These are phyloP conservation scores for Embiotoca jacksoni DNA, from an alignment of 2,113 vertebrate species.

Conservation along the genomic window DNA sequence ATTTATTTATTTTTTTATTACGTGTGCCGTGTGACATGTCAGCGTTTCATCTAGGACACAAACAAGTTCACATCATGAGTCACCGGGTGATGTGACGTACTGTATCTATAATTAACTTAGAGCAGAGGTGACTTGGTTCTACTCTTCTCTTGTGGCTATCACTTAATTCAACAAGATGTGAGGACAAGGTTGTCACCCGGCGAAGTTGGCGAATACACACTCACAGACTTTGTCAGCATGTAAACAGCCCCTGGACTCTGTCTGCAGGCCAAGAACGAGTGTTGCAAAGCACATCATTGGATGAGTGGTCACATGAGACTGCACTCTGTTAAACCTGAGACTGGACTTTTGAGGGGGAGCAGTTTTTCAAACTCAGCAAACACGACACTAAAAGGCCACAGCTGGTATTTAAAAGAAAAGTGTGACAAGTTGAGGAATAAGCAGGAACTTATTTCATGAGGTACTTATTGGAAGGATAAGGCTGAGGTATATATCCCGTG, in stretches of 20 bases:
- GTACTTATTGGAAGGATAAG: constrained; percentile 12
- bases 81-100: constrained; percentile 41
- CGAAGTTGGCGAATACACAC: constrained; percentile 54
- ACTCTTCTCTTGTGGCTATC: constrained; percentile 60
- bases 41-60: constrained; percentile 67
- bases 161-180: constrained; percentile 75
- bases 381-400: constrained; percentile 67
- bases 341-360: constrained; percentile 62
- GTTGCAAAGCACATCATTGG: constrained; percentile 64
- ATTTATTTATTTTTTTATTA: constrained; percentile 6
- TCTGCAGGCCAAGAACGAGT: constrained; percentile 48
- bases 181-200: constrained; percentile 60
- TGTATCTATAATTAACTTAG: constrained; percentile 65
- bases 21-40: constrained; percentile 35
- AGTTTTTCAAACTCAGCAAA: constrained; percentile 79
- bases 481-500: neutral
- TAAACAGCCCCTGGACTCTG: constrained; percentile 73
- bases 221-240: constrained; percentile 70
- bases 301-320: constrained; percentile 64
- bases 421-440: constrained; percentile 73
- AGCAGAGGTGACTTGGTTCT: constrained; percentile 57
- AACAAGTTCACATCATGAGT: constrained; percentile 68
- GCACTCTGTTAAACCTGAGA: constrained; percentile 69
- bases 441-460: constrained; percentile 46
- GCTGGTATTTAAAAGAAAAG: constrained; percentile 70